phyloP scores from a whole-genome alignment of 2,888 invertebrate genomes.

The Aspidiotus destructor region DNA sequence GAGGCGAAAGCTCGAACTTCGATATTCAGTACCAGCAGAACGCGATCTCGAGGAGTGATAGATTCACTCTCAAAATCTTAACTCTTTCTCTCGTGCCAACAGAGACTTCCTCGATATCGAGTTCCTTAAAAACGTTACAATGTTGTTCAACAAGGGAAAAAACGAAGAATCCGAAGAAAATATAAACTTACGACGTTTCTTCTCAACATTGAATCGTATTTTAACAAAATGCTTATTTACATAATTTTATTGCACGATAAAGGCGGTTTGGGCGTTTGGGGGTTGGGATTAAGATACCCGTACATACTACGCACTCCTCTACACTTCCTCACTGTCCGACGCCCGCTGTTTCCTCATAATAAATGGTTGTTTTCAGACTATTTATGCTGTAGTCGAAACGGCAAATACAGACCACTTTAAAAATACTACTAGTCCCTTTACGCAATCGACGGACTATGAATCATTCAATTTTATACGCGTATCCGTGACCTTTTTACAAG shows the following conservation, averaged over 20 bases:
- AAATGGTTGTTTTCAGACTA: slow-evolving; percentile 32
- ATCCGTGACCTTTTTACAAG: not conserved
- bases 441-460: slow-evolving; percentile 12
- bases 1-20: too few relatives aligned
- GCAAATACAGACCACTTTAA: slow-evolving; percentile 12
- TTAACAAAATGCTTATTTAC: slow-evolving; percentile 29
- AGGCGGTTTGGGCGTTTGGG: slow-evolving; percentile 31
- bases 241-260: slow-evolving; percentile 32
- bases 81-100: too few relatives aligned
- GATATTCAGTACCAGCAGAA: too few relatives aligned
- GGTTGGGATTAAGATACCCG: slow-evolving; percentile 26
- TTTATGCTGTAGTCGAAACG: slow-evolving; percentile 16
- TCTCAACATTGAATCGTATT: slow-evolving; percentile 22
- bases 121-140: slow-evolving; percentile 1
- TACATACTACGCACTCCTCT: not conserved
- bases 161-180: slow-evolving; percentile 15
- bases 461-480: slow-evolving; percentile 24
- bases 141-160: slow-evolving; percentile 9
- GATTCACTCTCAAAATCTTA: too few relatives aligned
- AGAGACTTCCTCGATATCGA: too few relatives aligned
- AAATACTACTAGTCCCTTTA: slow-evolving; percentile 12
- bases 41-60: too few relatives aligned
- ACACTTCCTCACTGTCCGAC: not conserved
- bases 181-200: slow-evolving; percentile 28
- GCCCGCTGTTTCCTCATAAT: slow-evolving; percentile 26